Percentiles rank a stretch among this genome's conserved stretches.
Conservation (phyloP, 2,888 invertebrate species). For the Heterodera filipjevi region DNA sequence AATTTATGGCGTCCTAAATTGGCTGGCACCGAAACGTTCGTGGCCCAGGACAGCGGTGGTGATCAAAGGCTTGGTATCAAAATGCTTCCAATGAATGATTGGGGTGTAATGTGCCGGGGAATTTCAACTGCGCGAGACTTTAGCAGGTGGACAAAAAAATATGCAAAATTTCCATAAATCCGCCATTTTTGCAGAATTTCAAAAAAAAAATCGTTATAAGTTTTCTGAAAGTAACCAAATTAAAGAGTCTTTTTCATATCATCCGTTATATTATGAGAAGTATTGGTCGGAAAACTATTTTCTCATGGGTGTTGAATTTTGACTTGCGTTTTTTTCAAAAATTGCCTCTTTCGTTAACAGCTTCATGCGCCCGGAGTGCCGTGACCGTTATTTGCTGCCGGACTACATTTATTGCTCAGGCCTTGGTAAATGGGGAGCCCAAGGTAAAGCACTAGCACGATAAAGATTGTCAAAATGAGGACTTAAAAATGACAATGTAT, state of each 20-base stretch:
- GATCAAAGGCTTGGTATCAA: neutral
- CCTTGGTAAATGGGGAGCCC: neutral
- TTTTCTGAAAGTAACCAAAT: no score
- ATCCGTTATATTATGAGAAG: no score
- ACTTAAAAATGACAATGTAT: no score
- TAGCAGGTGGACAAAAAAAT: neutral
- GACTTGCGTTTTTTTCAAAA: neutral
- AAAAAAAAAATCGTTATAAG: no score
- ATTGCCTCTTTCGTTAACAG: neutral
- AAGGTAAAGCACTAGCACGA: no score
- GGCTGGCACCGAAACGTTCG: neutral
- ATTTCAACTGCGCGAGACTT: neutral
- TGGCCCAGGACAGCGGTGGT: neutral
- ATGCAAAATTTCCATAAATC: neutral
- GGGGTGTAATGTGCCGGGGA: neutral
- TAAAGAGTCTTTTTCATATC: neutral
- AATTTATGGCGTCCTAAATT: neutral
- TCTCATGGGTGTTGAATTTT: no score
- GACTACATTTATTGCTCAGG: neutral
- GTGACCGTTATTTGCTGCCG: neutral
- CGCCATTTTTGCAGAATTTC: no score
- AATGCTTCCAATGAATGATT: neutral
- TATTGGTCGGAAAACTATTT: no score
- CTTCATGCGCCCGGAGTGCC: neutral
- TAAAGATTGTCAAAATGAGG: no score